Evolutionary conservation across 2,888 invertebrate species (phyloP), one percentile per base, ranked within the genome.

Genomic region (Scaptomyza tumidula): DNA sequence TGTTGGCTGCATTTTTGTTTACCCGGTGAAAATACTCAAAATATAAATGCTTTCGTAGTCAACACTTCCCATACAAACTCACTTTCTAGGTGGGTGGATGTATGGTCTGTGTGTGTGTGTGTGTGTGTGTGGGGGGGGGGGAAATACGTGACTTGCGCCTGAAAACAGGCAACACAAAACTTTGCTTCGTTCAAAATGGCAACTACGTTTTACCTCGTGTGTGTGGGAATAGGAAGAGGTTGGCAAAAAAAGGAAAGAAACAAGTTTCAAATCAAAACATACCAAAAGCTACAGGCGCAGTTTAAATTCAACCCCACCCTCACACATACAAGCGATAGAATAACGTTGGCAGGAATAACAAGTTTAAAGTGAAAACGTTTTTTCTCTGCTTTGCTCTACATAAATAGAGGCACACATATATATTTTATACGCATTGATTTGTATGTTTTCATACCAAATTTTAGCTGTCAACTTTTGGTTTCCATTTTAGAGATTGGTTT

Each of bases 201-300:
- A 71, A 65, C 71, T 57, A 27, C 24, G 13, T 33, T 52, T 59
- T 33, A 49, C 43, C 59, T 46, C 27, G 13, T 19, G 33, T 16
- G 14, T 27, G 9, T 4, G n/a, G 19, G 14, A 19, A 5, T 9
- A 24, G 13, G 35, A 43, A 14, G 14, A 24, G 1, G 24, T 27
- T 14, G 29, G 4, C 5, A 14, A 7, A 7, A 33, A 33, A 35
- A 50, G 3, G 43, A 29, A 49, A 49, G 44, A 52, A 67, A 46
- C 37, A 44, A 58, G 57, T 52, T 75, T 66, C 69, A 82, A 87
- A 87, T 81, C 83, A 81, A 81, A 89, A 89, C 78, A 85, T 75
- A 71, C 76, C 74, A 69, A 78, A 78, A 75, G 71, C 75, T 76
- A 73, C 73, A 81, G 75, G 76, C 80, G 58, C 73, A 66, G 86